Conservation (phyloP, 1,140 invertebrate genomes). For the Cydia splendana region DNA sequence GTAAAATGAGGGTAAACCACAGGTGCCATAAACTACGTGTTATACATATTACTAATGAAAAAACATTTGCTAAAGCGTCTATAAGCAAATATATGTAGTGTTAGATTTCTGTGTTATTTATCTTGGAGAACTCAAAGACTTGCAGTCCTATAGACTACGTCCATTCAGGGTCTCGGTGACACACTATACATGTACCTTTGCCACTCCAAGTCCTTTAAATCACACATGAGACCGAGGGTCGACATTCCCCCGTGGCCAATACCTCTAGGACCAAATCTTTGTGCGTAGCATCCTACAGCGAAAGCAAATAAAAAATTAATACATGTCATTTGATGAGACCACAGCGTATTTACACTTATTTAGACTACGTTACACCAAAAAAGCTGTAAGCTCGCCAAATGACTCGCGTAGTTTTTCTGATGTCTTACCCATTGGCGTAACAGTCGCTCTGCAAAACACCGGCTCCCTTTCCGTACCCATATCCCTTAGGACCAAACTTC, state of each 20-base stretch:
- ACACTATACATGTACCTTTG: conserved; percentile 80
- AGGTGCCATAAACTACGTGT: not conserved
- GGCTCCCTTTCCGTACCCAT: conserved; percentile 95
- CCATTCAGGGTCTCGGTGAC: conserved; percentile 40
- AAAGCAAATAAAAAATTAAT: conserved; percentile 74
- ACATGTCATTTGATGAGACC: conserved; percentile 55
- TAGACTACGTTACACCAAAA: conserved; percentile 23
- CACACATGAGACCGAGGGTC: conserved; percentile 84
- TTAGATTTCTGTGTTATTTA: conserved; percentile 44
- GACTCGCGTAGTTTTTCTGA: conserved; percentile 41
- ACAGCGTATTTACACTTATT: conserved; percentile 41
- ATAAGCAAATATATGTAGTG: conserved; percentile 53
- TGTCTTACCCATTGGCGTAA: conserved; percentile 85
- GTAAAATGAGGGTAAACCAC: not conserved
- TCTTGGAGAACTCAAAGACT: conserved; percentile 35
- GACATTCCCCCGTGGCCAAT: conserved; percentile 93
- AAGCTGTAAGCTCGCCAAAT: conserved; percentile 63
- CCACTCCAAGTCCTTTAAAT: conserved; percentile 83
- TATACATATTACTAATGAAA: conserved; percentile 36
- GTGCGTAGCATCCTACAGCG: conserved; percentile 87
- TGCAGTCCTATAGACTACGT: conserved; percentile 53
- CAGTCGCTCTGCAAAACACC: conserved; percentile 94
- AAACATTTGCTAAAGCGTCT: conserved; percentile 59
- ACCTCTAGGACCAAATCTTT: conserved; percentile 93
- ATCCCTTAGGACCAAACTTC: conserved; percentile 96